Conservation (phyloP, 2,797 vertebrate species). For the Cottoperca gobio region DNA sequence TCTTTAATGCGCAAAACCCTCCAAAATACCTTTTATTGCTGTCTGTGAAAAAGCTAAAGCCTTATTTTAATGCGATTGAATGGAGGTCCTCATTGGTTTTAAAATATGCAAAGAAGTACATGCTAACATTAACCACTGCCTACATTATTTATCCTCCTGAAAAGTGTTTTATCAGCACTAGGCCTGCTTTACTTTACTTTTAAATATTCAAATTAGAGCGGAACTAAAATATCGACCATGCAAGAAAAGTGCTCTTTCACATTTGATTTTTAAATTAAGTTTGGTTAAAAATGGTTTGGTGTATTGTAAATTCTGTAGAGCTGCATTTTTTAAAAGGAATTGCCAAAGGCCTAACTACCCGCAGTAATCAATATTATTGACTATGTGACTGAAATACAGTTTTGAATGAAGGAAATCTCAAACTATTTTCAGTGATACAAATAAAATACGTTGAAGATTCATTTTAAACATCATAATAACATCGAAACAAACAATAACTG, state of each 20-base stretch:
- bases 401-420: not conserved
- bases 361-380: slow-evolving; percentile 41
- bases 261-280: slow-evolving; percentile 61
- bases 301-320: slow-evolving; percentile 52
- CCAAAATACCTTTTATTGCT: slow-evolving; percentile 72
- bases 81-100: slow-evolving; percentile 72
- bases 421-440: not conserved
- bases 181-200: slow-evolving; percentile 67
- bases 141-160: slow-evolving; percentile 80
- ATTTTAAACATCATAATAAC: not conserved
- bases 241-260: slow-evolving; percentile 54
- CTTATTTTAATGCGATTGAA: slow-evolving; percentile 72
- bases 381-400: slow-evolving; percentile 2
- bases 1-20: slow-evolving; percentile 71
- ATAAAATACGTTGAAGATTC: not conserved
- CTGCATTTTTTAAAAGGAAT: slow-evolving; percentile 43
- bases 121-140: slow-evolving; percentile 79
- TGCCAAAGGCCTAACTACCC: slow-evolving; percentile 19
- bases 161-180: slow-evolving; percentile 82
- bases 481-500: not conserved
- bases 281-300: slow-evolving; percentile 51
- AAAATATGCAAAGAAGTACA: slow-evolving; percentile 86
- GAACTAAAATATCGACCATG: slow-evolving; percentile 59
- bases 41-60: slow-evolving; percentile 66
- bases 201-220: slow-evolving; percentile 73